Evolutionary conservation across 1,140 invertebrate species (phyloP), one percentile per base, ranked within the genome.

Genomic region (Stenopsyche tienmushanensis): DNA sequence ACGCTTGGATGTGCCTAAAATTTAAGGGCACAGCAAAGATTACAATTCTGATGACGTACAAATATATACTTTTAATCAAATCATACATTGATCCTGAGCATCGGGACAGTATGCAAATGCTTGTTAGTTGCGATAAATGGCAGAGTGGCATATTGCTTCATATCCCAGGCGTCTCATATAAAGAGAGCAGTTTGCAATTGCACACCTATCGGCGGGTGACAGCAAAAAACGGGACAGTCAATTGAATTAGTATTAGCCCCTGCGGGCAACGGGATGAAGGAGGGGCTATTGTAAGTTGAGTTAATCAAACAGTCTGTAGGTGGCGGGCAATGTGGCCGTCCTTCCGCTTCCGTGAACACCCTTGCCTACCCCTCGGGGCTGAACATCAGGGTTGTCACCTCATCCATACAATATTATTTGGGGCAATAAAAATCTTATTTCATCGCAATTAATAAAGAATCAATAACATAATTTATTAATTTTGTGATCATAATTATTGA

Each of bases 171-270:
- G 24, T 26, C 50, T 10, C 13, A 55, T 26, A 55, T 26, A 55
- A 55, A 55, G 18, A 26, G 13, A 29, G 25, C 49, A 10, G 18
- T 52, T 52, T 52, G 49, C 15, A 52, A 21, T 52, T 29, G 54
- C 34, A 57, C 42, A 47, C 44, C 25, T 24, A 29, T n/a, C 52
- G 60, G 34, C 50, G 53, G 21, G 53, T 34, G 63, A 62, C 41
- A 58, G 55, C 58, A 57, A 63, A 45, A 63, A 50, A 18, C 66
- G 41, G 42, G 57, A 39, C 63, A 60, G 63, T 65, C 67, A 69
- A 69, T 69, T 65, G 67, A 65, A 69, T 69, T 69, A 69, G 67
- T 69, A 69, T 69, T 69, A 69, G 67, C 58, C 66, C 24, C 55
- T 58, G 20, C 8, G 42, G 55, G 65, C 39, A 18, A 25, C 15